Conservation (phyloP, 2,888 invertebrate genomes). For the Rapana venosa region DNA sequence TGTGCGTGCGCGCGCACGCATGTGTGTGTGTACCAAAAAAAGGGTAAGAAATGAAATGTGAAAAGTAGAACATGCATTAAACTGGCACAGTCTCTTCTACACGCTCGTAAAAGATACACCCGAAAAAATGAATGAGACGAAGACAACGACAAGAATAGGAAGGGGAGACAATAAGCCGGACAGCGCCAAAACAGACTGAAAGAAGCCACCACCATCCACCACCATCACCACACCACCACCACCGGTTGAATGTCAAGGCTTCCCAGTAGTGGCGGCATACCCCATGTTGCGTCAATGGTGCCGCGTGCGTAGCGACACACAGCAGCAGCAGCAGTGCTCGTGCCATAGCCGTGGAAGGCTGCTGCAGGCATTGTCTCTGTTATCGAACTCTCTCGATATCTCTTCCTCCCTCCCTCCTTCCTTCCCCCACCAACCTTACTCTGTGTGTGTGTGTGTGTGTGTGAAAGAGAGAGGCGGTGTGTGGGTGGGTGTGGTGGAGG, state of each 20-base stretch:
- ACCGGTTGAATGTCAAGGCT: neutral
- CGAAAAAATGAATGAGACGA: too few relatives aligned
- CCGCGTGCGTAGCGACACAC: neutral
- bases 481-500: too few relatives aligned
- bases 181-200: too few relatives aligned
- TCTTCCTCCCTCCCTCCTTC: neutral
- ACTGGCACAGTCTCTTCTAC: too few relatives aligned
- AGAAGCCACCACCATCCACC: neutral
- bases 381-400: neutral
- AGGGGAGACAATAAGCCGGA: too few relatives aligned
- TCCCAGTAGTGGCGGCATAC: neutral
- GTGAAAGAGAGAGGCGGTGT: neutral
- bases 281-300: neutral
- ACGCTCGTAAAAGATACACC: too few relatives aligned
- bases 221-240: neutral
- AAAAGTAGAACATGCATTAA: too few relatives aligned
- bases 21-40: too few relatives aligned
- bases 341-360: neutral
- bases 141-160: too few relatives aligned
- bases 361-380: neutral
- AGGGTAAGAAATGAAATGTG: too few relatives aligned
- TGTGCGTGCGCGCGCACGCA: too few relatives aligned
- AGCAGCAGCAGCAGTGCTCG: neutral
- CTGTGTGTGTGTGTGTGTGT: neutral
- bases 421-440: neutral